Evolutionary conservation across 2,797 vertebrate genomes (phyloP).

Genomic region (Aselliscus stoliczkanus): DNA sequence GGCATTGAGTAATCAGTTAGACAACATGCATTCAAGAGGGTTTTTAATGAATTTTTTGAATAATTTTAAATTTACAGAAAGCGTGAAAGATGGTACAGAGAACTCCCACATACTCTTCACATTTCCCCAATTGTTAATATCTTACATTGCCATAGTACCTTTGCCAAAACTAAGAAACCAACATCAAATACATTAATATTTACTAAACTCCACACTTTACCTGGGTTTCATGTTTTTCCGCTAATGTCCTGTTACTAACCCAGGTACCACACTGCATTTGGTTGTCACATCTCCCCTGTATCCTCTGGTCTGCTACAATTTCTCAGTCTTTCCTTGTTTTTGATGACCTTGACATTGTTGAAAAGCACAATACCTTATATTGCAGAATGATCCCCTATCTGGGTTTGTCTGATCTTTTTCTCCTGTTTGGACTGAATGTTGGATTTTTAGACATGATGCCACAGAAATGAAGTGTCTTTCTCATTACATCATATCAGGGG

Average conservation of each 20-base stretch:
- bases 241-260: not conserved
- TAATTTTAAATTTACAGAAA: not conserved
- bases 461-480: not conserved
- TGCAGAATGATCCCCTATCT: too few species aligned
- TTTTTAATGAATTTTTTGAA: not conserved
- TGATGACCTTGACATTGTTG: not conserved
- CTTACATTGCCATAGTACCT: fast-evolving
- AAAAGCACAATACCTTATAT: not conserved
- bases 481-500: not conserved
- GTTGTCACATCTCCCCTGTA: not conserved
- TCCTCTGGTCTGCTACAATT: not conserved
- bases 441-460: not conserved
- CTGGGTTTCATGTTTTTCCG: not conserved
- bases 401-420: not conserved
- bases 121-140: not conserved
- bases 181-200: not conserved
- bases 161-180: not conserved
- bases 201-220: not conserved
- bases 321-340: not conserved
- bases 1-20: not conserved
- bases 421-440: not conserved
- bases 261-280: fast-evolving
- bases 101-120: fast-evolving
- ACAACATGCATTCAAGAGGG: not conserved
- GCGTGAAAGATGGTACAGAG: not conserved